Conservation (phyloP, 2,797 vertebrate genomes). For the Pseudochirops corinnae region DNA sequence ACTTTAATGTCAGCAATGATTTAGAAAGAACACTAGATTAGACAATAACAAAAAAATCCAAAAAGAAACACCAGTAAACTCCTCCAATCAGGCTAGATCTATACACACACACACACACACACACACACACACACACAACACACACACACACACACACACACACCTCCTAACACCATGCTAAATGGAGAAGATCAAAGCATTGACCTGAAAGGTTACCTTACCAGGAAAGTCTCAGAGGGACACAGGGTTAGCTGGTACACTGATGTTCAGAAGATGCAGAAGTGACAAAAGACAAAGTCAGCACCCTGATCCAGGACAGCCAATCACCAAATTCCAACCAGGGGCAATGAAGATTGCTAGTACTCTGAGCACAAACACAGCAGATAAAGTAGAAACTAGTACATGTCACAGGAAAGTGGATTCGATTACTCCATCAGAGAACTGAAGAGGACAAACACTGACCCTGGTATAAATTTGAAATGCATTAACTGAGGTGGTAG, state of each 20-base stretch:
- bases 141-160: too few species aligned
- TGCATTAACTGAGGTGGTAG: not conserved
- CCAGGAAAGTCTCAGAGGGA: not conserved
- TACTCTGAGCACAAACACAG: not conserved
- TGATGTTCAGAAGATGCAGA: not conserved
- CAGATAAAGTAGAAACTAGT: not conserved
- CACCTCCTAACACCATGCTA: not conserved
- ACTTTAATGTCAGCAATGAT: not conserved
- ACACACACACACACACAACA: too few species aligned
- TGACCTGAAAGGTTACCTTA: not conserved
- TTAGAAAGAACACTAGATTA: not conserved
- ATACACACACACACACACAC: not conserved
- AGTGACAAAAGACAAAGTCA: not conserved
- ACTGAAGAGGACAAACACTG: not conserved
- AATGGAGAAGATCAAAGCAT: not conserved
- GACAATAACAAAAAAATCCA: not conserved
- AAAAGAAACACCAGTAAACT: not conserved
- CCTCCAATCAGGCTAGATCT: not conserved
- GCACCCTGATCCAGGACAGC: not conserved
- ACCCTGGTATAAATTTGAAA: not conserved
- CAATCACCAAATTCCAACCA: not conserved
- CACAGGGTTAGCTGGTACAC: not conserved
- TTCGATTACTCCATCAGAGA: not conserved
- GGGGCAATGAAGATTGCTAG: not conserved
- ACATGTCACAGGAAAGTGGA: not conserved